Evolutionary conservation across 2,113 vertebrate genomes (phyloP), one percentile per base, ranked within the genome.

Genomic region (Ibidorhyncha struthersii): DNA sequence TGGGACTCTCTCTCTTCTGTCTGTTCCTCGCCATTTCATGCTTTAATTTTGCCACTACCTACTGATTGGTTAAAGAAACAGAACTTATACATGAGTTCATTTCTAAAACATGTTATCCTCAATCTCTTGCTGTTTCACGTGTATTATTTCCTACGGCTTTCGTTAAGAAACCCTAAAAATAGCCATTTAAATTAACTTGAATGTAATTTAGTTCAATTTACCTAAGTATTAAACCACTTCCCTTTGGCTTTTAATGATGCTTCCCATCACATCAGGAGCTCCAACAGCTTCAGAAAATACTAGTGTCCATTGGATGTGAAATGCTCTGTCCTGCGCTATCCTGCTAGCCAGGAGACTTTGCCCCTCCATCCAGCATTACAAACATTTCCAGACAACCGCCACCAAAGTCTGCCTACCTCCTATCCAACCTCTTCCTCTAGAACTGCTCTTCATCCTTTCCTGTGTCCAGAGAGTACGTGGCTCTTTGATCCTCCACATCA

Each of bases 21-120:
- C 17, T 63, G 40, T 49, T 78, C 21, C 20, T 26, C 41, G 30
- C 14, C 30, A 32, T 71, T 84, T 84, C 49, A 90, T 21, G 13
- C 34, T 73, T 59, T 8, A 72, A 34, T 80, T 85, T 50, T 53
- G 25, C 29, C 29, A 61, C 34, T n/a, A 59, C 23, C 43, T 86
- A 22, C 15, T 0, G 0, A 61, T 1, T 43, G 9, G 14, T 4
- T 61, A 20, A 67, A 53, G 45, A 61, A 34, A 52, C 27, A 58
- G 15, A 58, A 72, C 7, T 78, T 23, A 50, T 5, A 49, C 21
- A 20, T 1, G 10, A 66, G 52, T 45, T 66, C 8, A 59, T 59
- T 66, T 59, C 45, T 53, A 40, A 65, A 50, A n/a, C 29, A 25
- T 2, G 1, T 36, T 91, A 58, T 79, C 10, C 41, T 58, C 27